Conservation (phyloP, 92 coral and sea anemone genomes). For the Palythoa heliodiscus region DNA sequence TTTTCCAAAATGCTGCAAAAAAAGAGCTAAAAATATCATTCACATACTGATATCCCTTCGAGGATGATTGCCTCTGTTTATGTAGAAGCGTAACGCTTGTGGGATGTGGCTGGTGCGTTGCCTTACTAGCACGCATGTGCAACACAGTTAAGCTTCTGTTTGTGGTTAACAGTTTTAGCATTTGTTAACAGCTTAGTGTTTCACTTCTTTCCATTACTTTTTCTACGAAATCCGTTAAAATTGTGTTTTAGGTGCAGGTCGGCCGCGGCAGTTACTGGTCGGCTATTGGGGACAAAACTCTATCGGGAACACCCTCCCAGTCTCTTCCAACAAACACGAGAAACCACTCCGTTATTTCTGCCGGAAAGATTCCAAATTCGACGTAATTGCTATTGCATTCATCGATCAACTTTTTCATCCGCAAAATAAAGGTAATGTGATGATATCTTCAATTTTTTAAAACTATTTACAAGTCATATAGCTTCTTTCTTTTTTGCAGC, state of each 20-base stretch:
- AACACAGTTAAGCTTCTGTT: not conserved
- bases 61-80: not conserved
- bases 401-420: conserved; percentile 2
- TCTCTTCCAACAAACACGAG: conserved; percentile 2
- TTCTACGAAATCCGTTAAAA: not conserved
- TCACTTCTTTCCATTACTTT: not conserved
- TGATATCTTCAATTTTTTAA: not conserved
- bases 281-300: conserved; percentile 36
- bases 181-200: too few relatives aligned
- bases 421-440: conserved; percentile 12
- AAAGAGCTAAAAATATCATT: too few relatives aligned
- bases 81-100: too few relatives aligned
- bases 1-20: too few relatives aligned
- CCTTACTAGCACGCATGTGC: too few relatives aligned
- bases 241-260: not conserved
- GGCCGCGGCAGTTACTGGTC: conserved; percentile 23
- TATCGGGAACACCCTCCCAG: not conserved
- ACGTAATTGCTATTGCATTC: conserved; percentile 18
- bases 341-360: conserved; percentile 22
- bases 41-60: too few relatives aligned
- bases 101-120: too few relatives aligned
- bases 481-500: too few relatives aligned
- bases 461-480: too few relatives aligned
- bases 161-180: not conserved
- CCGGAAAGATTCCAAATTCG: conserved; percentile 9